phyloP scores from a whole-genome alignment of 1,140 invertebrate genomes.

The Eriosoma lanigerum region DNA sequence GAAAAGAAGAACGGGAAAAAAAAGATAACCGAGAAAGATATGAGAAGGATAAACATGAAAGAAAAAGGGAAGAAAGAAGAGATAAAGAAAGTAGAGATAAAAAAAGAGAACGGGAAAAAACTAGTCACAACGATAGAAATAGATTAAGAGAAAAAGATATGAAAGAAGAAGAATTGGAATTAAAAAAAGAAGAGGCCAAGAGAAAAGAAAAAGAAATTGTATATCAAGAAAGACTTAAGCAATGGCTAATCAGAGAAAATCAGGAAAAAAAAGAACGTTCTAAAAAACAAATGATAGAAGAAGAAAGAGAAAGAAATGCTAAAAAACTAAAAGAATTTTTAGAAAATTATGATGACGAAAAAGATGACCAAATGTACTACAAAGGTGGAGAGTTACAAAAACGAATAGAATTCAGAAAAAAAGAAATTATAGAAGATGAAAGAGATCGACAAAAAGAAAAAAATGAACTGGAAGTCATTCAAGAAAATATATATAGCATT shows the following conservation, averaged over 20 bases:
- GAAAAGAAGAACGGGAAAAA: constrained; percentile 47
- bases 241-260: constrained; percentile 91
- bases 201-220: constrained; percentile 90
- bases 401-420: constrained; percentile 83
- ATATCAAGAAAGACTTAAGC: constrained; percentile 78
- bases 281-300: constrained; percentile 78
- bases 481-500: constrained; percentile 76
- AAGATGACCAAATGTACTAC: constrained; percentile 96
- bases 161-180: constrained; percentile 83
- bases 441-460: constrained; percentile 87
- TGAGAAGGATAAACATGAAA: constrained; percentile 56
- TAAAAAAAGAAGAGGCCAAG: constrained; percentile 85
- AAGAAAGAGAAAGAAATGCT: constrained; percentile 85
- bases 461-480: constrained; percentile 88
- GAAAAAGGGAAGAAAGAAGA: constrained; percentile 56
- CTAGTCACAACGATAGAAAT: constrained; percentile 56
- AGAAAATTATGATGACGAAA: constrained; percentile 97
- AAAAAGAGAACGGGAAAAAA: constrained; percentile 56
- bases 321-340: constrained; percentile 94
- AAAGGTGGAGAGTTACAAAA: constrained; percentile 87
- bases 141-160: constrained; percentile 56
- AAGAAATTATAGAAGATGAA: constrained; percentile 88
- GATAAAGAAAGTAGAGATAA: constrained; percentile 56
- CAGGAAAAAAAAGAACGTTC: constrained; percentile 87
- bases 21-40: constrained; percentile 59